Evolutionary conservation across 1,140 invertebrate genomes (phyloP).

Genomic region (Oscheius sp.): DNA sequence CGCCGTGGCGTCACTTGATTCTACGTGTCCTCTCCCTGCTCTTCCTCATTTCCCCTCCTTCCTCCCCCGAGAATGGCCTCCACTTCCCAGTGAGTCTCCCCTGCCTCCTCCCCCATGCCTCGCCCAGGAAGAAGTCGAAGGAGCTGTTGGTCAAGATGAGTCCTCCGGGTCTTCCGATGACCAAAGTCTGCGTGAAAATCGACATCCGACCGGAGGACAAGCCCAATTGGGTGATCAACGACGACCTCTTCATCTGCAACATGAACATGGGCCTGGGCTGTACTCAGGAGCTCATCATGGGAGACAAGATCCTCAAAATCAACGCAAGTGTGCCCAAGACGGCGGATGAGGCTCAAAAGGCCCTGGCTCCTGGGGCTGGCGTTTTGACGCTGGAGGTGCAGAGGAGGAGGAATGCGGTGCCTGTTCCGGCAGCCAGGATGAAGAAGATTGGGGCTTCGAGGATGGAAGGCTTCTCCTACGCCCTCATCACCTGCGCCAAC

Average conservation of each 20-base stretch:
- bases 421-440: not conserved
- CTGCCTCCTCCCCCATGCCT: no score
- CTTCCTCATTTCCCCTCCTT: no score
- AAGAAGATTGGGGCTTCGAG: not conserved
- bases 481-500: not conserved
- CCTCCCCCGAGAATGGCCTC: no score
- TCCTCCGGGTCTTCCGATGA: not conserved
- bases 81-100: no score
- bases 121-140: no score
- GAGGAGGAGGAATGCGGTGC: not conserved
- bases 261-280: not conserved
- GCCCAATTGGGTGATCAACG: not conserved
- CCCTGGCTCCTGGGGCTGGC: not conserved
- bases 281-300: not conserved
- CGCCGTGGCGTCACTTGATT: no score
- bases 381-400: not conserved
- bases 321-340: not conserved
- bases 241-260: not conserved
- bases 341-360: not conserved
- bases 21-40: no score
- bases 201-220: not conserved
- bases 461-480: not conserved
- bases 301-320: not conserved
- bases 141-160: not conserved
- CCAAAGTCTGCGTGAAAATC: not conserved